Base-by-base conservation (phyloP, 2,113 vertebrate species). In the Picathartes gymnocephalus region DNA sequence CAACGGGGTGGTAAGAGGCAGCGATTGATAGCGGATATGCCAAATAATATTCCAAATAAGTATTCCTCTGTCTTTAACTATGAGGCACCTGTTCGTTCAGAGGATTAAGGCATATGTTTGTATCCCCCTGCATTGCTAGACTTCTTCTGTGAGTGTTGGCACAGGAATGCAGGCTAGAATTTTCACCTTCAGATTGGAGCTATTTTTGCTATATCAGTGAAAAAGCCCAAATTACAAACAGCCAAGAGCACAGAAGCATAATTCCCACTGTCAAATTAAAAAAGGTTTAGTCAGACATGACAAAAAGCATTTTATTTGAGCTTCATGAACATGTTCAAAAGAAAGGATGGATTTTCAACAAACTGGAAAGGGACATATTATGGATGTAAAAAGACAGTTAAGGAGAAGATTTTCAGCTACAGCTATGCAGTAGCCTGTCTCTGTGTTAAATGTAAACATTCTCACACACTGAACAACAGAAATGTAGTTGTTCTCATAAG, bases 131-230 rank as follows among this genome's bases (percentile, higher is more conserved):
- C 0, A 0, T 51, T 90, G 65, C 54, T 60, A 85, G 90, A 84
- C 37, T 85, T 44, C 61, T 84, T 90, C 87, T 61, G 24, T 37
- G 35, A 74, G 30, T 2, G 7, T 27, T 93, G 88, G 70, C 79
- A 86, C 20, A 65, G 70, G 92, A 96, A 90, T 7, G 37, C 1
- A 3, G 21, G 66, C 74, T 82, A 17, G 62, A 76, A 90, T 83
- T 96, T 90, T 76, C 88, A 93, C 81, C 95, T 95, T 91, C 79
- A 76, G 13, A 81, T 57, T 35, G 70, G 40, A 92, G 79, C n/a
- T 88, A 73, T 77, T 93, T 94, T 68, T 80, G 54, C 21, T 54
- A 19, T 44, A 44, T 33, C 47, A 7, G 33, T 77, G 74, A 81
- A 83, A 94, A 92, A 81, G 47, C 47, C 66, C 74, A 88, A 69